These are phyloP conservation scores for Galeruca laticollis DNA, from an alignment of 2,888 invertebrate species.

Conservation along the genomic window DNA sequence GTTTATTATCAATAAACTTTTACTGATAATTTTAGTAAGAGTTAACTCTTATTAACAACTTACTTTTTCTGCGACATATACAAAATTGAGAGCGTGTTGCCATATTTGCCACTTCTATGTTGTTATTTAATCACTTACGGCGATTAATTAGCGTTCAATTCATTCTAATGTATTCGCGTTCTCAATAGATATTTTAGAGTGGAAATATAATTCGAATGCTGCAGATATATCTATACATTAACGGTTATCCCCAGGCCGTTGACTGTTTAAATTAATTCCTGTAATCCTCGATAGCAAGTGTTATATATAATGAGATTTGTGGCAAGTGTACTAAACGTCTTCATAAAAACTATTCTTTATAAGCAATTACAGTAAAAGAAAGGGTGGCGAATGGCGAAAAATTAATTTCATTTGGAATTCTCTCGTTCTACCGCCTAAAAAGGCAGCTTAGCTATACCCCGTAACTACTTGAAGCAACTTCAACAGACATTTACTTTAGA, in stretches of 20 bases:
- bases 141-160: too few species aligned
- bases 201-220: not conserved
- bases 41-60: too few species aligned
- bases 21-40: too few species aligned
- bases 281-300: slow-evolving; percentile 23
- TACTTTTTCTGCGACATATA: too few species aligned
- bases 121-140: too few species aligned
- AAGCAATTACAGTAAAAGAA: slow-evolving; percentile 40
- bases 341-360: slow-evolving; percentile 36
- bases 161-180: too few species aligned
- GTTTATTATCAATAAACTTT: too few species aligned
- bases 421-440: slow-evolving; percentile 44
- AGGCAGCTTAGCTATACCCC: slow-evolving; percentile 50
- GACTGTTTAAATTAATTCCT: slow-evolving; percentile 16
- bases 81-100: too few species aligned
- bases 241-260: not conserved
- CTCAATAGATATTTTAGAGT: too few species aligned
- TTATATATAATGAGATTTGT: slow-evolving; percentile 36
- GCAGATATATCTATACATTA: not conserved
- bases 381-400: slow-evolving; percentile 50
- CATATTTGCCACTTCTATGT: too few species aligned
- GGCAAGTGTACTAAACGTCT: slow-evolving; percentile 33
- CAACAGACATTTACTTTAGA: slow-evolving; percentile 59
- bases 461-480: slow-evolving; percentile 50
- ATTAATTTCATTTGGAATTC: slow-evolving; percentile 53